A percentile compares a stretch with the other conserved stretches of the same genome.
phyloP scores from a whole-genome alignment of 2,113 vertebrate genomes.

The Anser cygnoides region DNA sequence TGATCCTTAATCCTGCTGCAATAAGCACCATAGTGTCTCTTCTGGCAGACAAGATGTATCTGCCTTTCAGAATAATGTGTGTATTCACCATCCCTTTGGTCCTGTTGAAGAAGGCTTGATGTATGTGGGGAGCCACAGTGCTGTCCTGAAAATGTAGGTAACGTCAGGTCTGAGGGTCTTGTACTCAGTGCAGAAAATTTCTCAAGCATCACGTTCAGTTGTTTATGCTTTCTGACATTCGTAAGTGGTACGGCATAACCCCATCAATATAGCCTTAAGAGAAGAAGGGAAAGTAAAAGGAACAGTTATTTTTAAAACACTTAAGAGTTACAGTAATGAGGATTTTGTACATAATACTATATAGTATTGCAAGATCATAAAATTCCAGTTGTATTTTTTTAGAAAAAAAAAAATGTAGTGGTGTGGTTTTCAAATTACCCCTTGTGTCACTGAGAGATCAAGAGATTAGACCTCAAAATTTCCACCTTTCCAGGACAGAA shows the following conservation, averaged over 20 bases:
- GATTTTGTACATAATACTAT: background rate
- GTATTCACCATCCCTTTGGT: background rate
- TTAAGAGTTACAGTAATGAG: background rate
- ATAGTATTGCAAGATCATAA: background rate
- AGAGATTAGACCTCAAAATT: background rate
- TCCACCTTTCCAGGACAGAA: background rate
- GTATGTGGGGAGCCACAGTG: background rate
- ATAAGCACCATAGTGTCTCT: background rate
- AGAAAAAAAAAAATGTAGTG: background rate
- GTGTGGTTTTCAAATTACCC: background rate
- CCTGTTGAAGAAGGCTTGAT: background rate
- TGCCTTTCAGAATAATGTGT: background rate
- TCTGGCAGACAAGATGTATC: background rate
- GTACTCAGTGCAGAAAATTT: background rate
- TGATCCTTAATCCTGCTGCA: background rate
- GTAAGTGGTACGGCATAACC: background rate
- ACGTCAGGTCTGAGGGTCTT: background rate
- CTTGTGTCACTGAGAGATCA: background rate
- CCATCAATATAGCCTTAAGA: background rate
- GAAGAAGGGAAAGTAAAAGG: background rate
- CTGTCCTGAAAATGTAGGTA: background rate
- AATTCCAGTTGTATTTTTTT: background rate
- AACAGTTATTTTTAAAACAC: background rate
- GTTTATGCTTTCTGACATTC: background rate
- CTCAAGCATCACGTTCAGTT: background rate